Base-by-base conservation (phyloP, 2,113 vertebrate genomes). In the Cavia porcellus region DNA sequence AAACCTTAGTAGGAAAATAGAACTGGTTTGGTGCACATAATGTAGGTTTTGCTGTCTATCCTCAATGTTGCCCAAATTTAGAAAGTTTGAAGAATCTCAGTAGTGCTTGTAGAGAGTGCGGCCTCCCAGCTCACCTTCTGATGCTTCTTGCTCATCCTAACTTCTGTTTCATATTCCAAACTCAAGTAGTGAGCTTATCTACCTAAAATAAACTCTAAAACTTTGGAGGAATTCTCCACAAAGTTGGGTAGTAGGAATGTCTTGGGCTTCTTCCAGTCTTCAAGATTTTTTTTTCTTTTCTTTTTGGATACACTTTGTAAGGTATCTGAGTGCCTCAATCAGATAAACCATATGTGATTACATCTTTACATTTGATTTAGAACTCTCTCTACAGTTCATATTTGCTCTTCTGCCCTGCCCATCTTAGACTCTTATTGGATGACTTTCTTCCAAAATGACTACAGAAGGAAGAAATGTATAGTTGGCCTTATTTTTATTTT, bases 311-410 rank as follows among this genome's bases (percentile, higher is more conserved):
- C 81, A 75, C 92, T 11, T 93, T 92, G 89, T 95, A 90, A 98
- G 96, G 86, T 97, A 92, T 97, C 95, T 59, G 42, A 82, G 83
- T 92, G 94, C 90, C 95, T 95, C 75, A 32, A 75, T 97, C 93
- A 77, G 94, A 92, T 59, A 94, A 98, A 95, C 96, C 96, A 85
- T 70, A 86, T 81, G 35, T 77, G 92, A 75, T 92, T 75, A 55
- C 96, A 59, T 98, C 98, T 97, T 98, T 92, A 59, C 96, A 95
- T 98, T 98, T 97, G 96, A 92, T 95, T 97, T 90, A 93, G 95
- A 98, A 98, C 97, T 97, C 96, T 80, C n/a, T 98, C 95, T 42
- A 68, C 86, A 95, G 93, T 97, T 96, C 93, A 80, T 94, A 91
- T 97, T 96, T 96, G 97, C 90, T 95, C 83, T 96, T 92, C 80